Conservation (phyloP, 2,113 vertebrate species). For the Oryzias javanicus region DNA sequence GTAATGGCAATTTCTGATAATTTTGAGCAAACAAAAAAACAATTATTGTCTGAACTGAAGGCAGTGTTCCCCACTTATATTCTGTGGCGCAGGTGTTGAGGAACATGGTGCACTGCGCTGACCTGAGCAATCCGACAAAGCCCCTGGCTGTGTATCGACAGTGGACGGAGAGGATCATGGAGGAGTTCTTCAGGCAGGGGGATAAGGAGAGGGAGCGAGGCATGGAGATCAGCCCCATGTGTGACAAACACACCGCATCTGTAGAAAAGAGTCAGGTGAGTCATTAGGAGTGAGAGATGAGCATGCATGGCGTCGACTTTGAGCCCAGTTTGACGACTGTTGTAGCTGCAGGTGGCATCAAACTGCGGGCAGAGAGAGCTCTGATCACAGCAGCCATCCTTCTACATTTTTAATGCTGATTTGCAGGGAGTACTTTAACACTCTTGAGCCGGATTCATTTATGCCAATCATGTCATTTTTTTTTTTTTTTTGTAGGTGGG, state of each 20-base stretch:
- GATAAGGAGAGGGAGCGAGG: slow-evolving; percentile 88
- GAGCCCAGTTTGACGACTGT: slow-evolving; percentile 31
- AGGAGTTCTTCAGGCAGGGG: slow-evolving; percentile 92
- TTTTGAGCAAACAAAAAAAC: background rate
- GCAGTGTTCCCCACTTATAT: too few relatives aligned
- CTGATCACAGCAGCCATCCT: slow-evolving; percentile 49
- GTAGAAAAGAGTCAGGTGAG: slow-evolving; percentile 92
- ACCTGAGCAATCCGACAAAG: slow-evolving; percentile 93
- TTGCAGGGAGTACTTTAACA: slow-evolving; percentile 23
- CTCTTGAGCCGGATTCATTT: slow-evolving; percentile 23
- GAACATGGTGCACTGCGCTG: slow-evolving; percentile 94
- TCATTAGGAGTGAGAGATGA: slow-evolving; percentile 4
- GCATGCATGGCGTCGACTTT: background rate
- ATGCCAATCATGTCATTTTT: slow-evolving; percentile 6
- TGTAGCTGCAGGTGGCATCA: slow-evolving; percentile 25
- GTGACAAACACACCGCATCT: slow-evolving; percentile 91
- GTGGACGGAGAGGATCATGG: slow-evolving; percentile 93
- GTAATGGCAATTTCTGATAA: too few relatives aligned
- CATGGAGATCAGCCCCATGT: slow-evolving; percentile 96
- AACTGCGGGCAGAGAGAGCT: slow-evolving; percentile 35
- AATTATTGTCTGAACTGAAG: background rate
- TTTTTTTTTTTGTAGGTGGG: slow-evolving; percentile 78
- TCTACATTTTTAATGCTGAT: slow-evolving; percentile 59
- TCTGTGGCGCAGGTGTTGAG: slow-evolving; percentile 81
- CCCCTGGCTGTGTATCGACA: slow-evolving; percentile 89